phyloP scores from a whole-genome alignment of 2,888 invertebrate genomes.

The Vanessa cardui region DNA sequence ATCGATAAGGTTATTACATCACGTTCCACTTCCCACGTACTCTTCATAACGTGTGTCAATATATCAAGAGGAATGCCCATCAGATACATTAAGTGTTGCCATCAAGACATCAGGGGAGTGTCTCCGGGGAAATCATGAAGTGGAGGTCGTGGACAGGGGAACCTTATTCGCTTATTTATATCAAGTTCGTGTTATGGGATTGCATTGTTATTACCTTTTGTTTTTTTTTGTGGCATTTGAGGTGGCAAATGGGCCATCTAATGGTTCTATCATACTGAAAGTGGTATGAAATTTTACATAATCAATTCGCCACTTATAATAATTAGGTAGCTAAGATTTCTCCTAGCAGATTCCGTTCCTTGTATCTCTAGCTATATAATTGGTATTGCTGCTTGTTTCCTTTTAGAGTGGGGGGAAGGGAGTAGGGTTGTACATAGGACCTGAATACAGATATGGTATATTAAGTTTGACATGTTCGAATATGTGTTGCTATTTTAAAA shows the following conservation, averaged over 20 bases:
- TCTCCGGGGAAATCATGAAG: conserved; percentile 34
- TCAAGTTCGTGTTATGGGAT: conserved; percentile 27
- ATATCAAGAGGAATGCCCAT: conserved; percentile 31
- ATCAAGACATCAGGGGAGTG: conserved; percentile 14
- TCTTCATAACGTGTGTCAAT: conserved; percentile 27
- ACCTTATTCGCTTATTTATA: conserved; percentile 28
- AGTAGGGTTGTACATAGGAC: too few species aligned
- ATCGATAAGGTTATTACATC: background rate
- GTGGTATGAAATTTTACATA: too few species aligned
- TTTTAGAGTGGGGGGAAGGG: too few species aligned
- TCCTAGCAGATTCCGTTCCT: too few species aligned
- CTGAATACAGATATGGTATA: too few species aligned
- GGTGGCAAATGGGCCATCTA: background rate
- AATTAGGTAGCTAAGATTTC: too few species aligned
- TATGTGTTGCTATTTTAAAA: background rate
- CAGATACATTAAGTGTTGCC: conserved; percentile 25
- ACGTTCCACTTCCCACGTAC: background rate
- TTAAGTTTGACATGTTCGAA: too few species aligned
- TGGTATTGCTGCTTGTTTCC: too few species aligned
- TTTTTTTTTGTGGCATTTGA: background rate
- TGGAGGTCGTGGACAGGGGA: conserved; percentile 10
- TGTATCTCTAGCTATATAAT: too few species aligned
- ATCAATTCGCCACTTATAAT: too few species aligned
- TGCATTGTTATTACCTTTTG: conserved; percentile 5
- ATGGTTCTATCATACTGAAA: too few species aligned